These are phyloP conservation scores for Apodemus sylvaticus DNA, from an alignment of 2,113 vertebrate species.

Conservation along the genomic window DNA sequence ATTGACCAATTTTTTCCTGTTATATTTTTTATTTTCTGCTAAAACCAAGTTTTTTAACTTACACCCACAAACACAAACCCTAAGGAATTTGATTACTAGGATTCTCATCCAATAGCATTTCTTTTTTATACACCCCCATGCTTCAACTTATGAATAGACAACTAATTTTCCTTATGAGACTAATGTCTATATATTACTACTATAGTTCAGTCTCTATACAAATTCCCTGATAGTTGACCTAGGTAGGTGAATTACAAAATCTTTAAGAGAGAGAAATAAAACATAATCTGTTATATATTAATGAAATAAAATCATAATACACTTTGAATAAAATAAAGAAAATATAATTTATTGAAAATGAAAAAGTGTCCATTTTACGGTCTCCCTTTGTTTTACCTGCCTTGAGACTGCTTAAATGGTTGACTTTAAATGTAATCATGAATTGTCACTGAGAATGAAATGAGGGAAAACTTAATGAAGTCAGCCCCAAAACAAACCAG, in stretches of 20 bases:
- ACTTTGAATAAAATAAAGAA: neutral
- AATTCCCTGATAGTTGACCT: neutral
- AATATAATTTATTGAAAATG: neutral
- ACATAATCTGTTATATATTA: neutral
- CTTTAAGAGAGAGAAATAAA: neutral
- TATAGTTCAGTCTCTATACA: neutral
- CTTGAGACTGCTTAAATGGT: neutral
- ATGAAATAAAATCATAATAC: neutral
- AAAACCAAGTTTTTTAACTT: neutral
- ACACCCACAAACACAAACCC: neutral
- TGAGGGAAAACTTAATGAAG: neutral
- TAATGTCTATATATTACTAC: neutral
- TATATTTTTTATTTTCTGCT: neutral
- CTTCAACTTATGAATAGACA: neutral
- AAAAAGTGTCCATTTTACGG: neutral
- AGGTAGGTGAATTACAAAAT: neutral
- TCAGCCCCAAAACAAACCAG: neutral
- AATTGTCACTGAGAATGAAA: neutral
- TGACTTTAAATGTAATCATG: neutral
- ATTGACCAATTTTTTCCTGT: neutral
- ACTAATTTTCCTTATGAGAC: accelerated
- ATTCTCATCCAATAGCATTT: neutral
- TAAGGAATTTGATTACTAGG: neutral
- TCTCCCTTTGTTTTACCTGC: neutral
- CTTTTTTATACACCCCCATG: neutral